These are phyloP conservation scores for Bungarus multicinctus DNA, from an alignment of 2,113 vertebrate genomes.

Conservation along the genomic window DNA sequence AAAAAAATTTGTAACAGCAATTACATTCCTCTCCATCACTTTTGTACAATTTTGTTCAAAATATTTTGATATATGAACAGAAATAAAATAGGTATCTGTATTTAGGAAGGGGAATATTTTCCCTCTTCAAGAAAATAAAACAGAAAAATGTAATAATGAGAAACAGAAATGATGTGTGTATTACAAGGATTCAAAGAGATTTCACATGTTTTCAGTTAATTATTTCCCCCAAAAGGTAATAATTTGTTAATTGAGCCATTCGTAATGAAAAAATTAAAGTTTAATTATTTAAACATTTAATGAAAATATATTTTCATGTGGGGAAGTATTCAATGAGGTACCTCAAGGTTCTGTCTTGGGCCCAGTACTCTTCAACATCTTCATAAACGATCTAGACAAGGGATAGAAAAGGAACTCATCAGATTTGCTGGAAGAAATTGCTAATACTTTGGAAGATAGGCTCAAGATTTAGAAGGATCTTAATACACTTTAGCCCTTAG, in stretches of 20 bases:
- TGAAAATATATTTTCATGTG: neutral
- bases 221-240: neutral
- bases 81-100: neutral
- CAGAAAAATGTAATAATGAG: neutral
- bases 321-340: neutral
- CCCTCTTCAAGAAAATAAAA: neutral
- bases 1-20: neutral
- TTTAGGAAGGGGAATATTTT: no score
- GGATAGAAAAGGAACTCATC: no score
- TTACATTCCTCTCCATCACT: neutral
- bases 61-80: neutral
- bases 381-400: neutral
- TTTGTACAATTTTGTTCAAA: neutral
- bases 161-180: neutral
- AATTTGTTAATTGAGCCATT: neutral
- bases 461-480: no score
- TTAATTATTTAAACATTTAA: neutral
- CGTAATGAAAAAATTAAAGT: neutral
- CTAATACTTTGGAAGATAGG: neutral
- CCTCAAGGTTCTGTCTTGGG: neutral
- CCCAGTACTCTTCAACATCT: neutral
- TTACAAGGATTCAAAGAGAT: neutral
- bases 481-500: no score
- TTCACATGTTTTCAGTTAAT: neutral
- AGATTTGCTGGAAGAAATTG: neutral